Evolutionary conservation across 2,113 vertebrate species (phyloP), one percentile per base, ranked within the genome.

Genomic region (Laticauda colubrina): DNA sequence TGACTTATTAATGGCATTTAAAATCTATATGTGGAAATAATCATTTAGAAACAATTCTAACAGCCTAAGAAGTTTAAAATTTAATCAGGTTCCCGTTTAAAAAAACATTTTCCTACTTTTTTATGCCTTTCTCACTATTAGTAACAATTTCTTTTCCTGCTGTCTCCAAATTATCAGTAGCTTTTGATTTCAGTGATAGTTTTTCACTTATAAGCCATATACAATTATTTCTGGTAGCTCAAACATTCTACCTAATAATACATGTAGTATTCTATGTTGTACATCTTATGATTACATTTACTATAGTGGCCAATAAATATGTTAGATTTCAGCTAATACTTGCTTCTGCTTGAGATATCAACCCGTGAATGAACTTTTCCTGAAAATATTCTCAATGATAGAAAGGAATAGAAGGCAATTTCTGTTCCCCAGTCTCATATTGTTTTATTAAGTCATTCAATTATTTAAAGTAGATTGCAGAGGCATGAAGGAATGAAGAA

Each of bases 201-300:
- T 89, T 56, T 61, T 89, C 56, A 61, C 57, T 61, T 89, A 59
- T 89, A 89, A 48, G 89, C 23, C 57, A 89, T 43, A 45, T 89
- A 89, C 3, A 3, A 89, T 89, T 61, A 89, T 43, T 43, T 43
- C 23, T 45, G 24, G 39, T 21, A 55, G 56, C 88, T 89, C 39
- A 48, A 43, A 61, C 89, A 89, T 89, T 89, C 89, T 59, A 43
- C 14, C 12, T 26, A 61, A 15, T 89, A 89, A 89, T 57, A 64
- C 89, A 61, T 57, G 20, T 57, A 57, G 2, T 45, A 89, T 45
- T 54, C 39, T 48, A n/a, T 45, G 48, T 64, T 89, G 29, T 24
- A 64, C 57, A 89, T 29, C 48, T 87, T 24, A 53, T 51, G 56
- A 48, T 34, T 24, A 29, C 43, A 23, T 69, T 85, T 81, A 85